Base-by-base conservation (phyloP, 2,797 vertebrate genomes). In the Apodemus agrarius region DNA sequence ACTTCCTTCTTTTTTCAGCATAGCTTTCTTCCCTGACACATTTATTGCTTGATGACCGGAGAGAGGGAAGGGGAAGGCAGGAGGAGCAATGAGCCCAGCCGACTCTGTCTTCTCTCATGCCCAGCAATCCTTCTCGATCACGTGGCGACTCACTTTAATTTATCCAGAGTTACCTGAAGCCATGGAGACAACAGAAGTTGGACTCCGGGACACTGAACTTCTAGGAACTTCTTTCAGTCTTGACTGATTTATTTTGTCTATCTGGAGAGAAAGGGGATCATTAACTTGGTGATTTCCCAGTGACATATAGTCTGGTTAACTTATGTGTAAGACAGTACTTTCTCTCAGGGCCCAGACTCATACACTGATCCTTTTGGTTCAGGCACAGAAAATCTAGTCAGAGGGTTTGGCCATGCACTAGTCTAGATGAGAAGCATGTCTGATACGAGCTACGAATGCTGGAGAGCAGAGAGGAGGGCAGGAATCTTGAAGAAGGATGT, bases 1-100 rank as follows among this genome's bases (percentile, higher is more conserved):
- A 92, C 75, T 85, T 97, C 84, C 74, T 96, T 87, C 96, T 52
- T 57, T 87, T 74, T 29, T 40, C 5, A 49, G 22, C 65, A 14
- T 67, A 78, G 40, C 17, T 94, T 91, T 94, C 24, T 22, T 95
- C 67, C 34, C 4, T 78, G 65, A 89, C 74, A 46, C 31, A 67
- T 81, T 92, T 84, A 75, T 69, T 85, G 3, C 2, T 43, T 17
- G 46, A 72, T 67, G 59, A 88, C 2, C 81, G 29, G 54, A 46
- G 29, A 67, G 49, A 95, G 83, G 52, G 95, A 22, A n/a, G 89
- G 37, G 24, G 61, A 52, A 82, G 63, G 65, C 10, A 89, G n/a
- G 52, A 81, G n/a, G 72, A 80, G 16, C 3, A 49, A 26, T 52
- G 26, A 57, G 12, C 86, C 22, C 61, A 69, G 6, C 12, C 16